Conservation (phyloP, 2,113 vertebrate species). For the Odobenus rosmarus region DNA sequence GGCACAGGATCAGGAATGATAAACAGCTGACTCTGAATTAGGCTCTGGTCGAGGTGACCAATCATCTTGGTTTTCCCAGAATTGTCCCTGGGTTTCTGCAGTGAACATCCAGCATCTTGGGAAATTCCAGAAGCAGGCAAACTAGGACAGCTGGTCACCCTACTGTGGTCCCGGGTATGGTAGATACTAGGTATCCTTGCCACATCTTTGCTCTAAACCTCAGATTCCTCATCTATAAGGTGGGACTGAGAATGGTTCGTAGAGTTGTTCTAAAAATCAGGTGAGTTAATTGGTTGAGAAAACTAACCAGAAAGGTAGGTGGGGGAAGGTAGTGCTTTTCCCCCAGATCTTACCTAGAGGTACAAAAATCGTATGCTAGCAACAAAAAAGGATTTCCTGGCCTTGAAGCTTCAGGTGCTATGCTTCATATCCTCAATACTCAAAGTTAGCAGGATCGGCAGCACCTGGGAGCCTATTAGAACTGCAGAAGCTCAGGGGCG, state of each 20-base stretch:
- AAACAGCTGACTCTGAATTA: not conserved
- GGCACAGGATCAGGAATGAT: not conserved
- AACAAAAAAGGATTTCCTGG: not conserved
- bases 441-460: not conserved
- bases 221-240: not conserved
- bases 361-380: not conserved
- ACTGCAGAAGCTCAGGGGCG: not conserved
- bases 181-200: not conserved
- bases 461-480: not conserved
- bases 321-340: not conserved
- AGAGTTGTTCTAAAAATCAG: not conserved
- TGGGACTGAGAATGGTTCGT: not conserved
- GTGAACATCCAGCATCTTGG: not conserved
- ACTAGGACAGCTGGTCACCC: not conserved
- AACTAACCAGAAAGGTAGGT: not conserved
- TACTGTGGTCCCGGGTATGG: no score
- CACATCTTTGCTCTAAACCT: not conserved
- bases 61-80: not conserved
- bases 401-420: not conserved
- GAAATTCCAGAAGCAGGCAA: not conserved
- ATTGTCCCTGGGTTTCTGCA: not conserved
- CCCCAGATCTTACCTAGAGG: not conserved
- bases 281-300: not conserved
- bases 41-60: not conserved
- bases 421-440: not conserved